Evolutionary conservation across 2,113 vertebrate genomes (phyloP), one percentile per base, ranked within the genome.

Genomic region (Hystrix cristata): DNA sequence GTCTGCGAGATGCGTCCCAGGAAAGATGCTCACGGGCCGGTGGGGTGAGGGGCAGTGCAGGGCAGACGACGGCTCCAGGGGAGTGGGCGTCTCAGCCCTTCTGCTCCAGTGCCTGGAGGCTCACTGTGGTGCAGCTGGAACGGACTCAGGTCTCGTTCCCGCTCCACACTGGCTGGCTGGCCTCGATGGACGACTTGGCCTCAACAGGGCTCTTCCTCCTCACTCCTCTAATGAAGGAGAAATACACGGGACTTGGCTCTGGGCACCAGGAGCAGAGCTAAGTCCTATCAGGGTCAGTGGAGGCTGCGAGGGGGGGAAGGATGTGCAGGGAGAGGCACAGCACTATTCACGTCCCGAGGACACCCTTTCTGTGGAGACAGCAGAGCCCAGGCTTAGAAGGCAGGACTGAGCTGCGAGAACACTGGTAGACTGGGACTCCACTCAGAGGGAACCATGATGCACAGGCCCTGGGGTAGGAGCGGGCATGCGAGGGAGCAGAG

Each of bases 381-480:
- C 7, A 53, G 43, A 81, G 43, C n/a, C 43, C 38, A 48, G 83
- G 10, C 53, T 4, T 1, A 7, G 34, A 65, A 81, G 34, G 12
- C 72, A 88, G 31, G 71, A 18, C 3, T 0, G 4, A 65, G 69
- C 71, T 31, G 2, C 34, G 16, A 43, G 19, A 60, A 7, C 15
- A 4, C 7, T 43, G 0, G 3, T 53, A 76, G 43, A 57, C 55
- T 55, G 3, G 8, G 25, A n/a, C 71, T 67, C 27, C 10, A 48
- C 53, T 51, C 90, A 69, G 57, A 62, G 72, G 67, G 46, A 59
- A 67, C 1, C 23, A 14, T 62, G 2, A 43, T 51, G 79, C 94
- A 93, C 92, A 94, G 91, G 60, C 21, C 94, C 43, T 51, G 84
- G 69, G 71, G 69, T 29, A 34, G 34, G 31, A 67, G 55, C 46